phyloP scores from a whole-genome alignment of 1,140 invertebrate genomes.

The Linepithema humile region DNA sequence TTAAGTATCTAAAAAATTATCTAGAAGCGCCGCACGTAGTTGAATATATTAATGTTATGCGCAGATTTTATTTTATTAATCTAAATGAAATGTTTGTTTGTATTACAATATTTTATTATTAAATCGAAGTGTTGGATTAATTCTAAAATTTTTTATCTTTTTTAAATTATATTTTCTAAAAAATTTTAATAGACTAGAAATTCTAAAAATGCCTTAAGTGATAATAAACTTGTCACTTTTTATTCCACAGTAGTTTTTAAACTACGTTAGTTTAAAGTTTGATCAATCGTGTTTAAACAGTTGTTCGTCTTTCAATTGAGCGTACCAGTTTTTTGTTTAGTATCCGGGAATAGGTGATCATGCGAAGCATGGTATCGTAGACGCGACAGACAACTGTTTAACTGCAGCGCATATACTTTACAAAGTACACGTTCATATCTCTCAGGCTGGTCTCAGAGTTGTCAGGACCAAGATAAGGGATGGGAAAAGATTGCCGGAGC shows the following conservation, averaged over 20 bases:
- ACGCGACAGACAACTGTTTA: neutral
- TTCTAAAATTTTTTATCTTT: no score
- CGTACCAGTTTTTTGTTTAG: neutral
- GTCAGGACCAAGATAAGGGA: constrained; percentile 62
- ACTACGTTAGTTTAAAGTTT: neutral
- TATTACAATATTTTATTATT: no score
- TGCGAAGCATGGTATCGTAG: neutral
- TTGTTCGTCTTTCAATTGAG: neutral
- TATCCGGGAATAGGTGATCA: neutral
- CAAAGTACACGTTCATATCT: neutral
- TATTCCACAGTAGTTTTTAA: neutral
- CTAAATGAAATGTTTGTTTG: no score
- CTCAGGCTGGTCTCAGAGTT: constrained; percentile 65
- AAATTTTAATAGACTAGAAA: no score
- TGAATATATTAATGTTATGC: no score
- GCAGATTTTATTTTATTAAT: no score
- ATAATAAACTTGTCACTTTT: no score
- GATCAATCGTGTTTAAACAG: neutral
- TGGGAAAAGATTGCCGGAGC: constrained; percentile 79
- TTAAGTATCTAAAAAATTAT: no score
- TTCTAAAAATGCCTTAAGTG: no score
- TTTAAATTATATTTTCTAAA: no score
- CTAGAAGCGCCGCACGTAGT: no score
- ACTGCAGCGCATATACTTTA: neutral
- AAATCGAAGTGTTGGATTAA: no score